Conservation (phyloP, 2,113 vertebrate species). For the Gallinago paraguaiae region DNA sequence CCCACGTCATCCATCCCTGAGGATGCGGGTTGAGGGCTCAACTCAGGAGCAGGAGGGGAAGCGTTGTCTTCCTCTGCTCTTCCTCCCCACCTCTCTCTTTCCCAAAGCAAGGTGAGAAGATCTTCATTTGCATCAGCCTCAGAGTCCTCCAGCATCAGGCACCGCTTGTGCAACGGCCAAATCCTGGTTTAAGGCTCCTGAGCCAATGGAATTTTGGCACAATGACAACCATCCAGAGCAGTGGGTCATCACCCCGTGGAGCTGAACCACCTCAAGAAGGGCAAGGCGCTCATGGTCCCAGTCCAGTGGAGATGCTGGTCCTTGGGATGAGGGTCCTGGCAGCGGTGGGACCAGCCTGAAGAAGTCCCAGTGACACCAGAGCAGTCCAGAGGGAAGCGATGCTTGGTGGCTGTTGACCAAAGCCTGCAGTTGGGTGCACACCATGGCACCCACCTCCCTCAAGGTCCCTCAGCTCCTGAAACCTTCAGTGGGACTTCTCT, state of each 20-base stretch:
- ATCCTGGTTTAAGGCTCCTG: background rate
- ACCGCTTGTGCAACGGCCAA: accelerated
- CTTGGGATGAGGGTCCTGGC: background rate
- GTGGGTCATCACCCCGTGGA: background rate
- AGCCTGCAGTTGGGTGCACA: background rate
- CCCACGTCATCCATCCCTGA: background rate
- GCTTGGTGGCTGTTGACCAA: background rate
- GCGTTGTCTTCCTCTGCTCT: background rate
- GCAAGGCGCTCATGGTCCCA: accelerated
- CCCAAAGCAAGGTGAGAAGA: accelerated
- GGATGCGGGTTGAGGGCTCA: accelerated
- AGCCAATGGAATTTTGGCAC: background rate
- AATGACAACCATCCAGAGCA: accelerated
- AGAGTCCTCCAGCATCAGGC: accelerated
- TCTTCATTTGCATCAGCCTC: background rate
- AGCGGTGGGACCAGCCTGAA: background rate
- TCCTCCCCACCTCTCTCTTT: background rate
- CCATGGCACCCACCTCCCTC: background rate
- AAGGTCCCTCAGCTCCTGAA: background rate
- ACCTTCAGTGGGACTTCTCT: background rate
- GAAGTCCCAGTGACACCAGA: background rate
- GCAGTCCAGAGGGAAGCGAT: background rate
- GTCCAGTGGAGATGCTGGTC: background rate
- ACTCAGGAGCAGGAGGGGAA: background rate
- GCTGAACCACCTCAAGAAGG: accelerated